These are phyloP conservation scores for Montipora capricornis DNA, from an alignment of 64 coral and sea anemone genomes.

Conservation along the genomic window DNA sequence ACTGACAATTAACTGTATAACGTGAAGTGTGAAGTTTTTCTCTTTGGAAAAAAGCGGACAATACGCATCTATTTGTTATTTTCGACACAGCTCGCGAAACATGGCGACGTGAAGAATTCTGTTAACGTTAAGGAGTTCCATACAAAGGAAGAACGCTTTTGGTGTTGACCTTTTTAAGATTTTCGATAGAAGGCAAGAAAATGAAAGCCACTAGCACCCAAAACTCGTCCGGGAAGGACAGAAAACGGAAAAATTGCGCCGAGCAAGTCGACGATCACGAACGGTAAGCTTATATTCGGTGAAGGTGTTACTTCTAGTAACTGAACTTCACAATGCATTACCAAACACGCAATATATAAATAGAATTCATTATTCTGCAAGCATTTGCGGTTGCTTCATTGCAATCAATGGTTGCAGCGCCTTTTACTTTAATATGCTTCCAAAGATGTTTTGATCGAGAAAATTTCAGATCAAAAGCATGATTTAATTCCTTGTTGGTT, in stretches of 20 bases:
- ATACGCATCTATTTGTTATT: slow-evolving; percentile 14
- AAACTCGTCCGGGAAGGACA: slow-evolving; percentile 23
- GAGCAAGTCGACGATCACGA: slow-evolving; percentile 10
- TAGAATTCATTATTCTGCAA: slow-evolving; percentile 34
- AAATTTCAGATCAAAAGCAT: not conserved
- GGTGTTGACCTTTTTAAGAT: not conserved
- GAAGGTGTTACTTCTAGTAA: slow-evolving; percentile 20
- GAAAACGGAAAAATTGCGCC: slow-evolving; percentile 3
- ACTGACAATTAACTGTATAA: not conserved
- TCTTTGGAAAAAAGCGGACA: not conserved
- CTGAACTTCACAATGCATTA: slow-evolving; percentile 35
- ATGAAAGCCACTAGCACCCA: slow-evolving; percentile 6
- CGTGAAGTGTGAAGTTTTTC: not conserved
- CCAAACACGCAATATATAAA: slow-evolving; percentile 34
- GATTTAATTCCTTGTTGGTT: not conserved
- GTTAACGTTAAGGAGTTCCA: not conserved
- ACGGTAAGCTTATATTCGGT: not conserved
- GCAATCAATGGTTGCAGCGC: not conserved
- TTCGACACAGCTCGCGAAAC: slow-evolving; percentile 21
- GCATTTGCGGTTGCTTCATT: not conserved
- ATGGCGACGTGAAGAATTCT: slow-evolving; percentile 54
- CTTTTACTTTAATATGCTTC: not conserved
- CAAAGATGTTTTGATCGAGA: not conserved
- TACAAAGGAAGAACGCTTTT: not conserved
- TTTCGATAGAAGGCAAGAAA: not conserved